Conservation (phyloP, 2,888 invertebrate genomes). For the Seladonia tumulorum region DNA sequence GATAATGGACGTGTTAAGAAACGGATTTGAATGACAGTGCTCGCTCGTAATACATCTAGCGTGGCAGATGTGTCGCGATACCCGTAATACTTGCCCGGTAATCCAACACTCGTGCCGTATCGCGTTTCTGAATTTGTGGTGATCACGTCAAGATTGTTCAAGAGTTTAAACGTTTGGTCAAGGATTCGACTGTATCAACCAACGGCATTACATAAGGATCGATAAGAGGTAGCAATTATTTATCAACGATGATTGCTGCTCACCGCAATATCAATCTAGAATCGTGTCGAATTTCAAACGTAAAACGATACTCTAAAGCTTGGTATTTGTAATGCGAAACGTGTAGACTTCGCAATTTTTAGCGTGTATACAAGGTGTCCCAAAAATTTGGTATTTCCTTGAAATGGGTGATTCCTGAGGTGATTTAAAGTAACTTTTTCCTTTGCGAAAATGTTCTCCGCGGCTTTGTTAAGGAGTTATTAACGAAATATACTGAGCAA, state of each 20-base stretch:
- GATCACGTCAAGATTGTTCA: conserved; percentile 7
- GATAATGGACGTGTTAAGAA: conserved; percentile 2
- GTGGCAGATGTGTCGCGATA: conserved; percentile 31
- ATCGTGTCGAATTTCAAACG: conserved; percentile 36
- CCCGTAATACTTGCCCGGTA: conserved; percentile 23
- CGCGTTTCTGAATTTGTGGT: conserved; percentile 43
- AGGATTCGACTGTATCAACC: neutral
- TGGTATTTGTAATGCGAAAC: conserved; percentile 40
- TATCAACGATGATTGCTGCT: conserved; percentile 22
- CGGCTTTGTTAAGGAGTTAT: too few species aligned
- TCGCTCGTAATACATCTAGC: conserved; percentile 13
- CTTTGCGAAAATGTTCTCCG: too few species aligned
- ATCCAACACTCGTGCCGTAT: conserved; percentile 19
- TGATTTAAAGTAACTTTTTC: too few species aligned
- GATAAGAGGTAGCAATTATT: conserved; percentile 31
- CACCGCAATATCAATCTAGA: conserved; percentile 20
- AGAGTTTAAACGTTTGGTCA: neutral
- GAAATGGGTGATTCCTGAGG: too few species aligned
- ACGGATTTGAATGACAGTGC: conserved; percentile 2
- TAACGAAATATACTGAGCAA: too few species aligned
- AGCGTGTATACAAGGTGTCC: neutral
- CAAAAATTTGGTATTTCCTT: too few species aligned
- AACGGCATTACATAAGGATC: neutral
- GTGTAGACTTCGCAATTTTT: neutral
- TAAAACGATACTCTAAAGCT: conserved; percentile 28